Conservation (phyloP, 2,797 vertebrate species). For the Scomberomorus guttatus region DNA sequence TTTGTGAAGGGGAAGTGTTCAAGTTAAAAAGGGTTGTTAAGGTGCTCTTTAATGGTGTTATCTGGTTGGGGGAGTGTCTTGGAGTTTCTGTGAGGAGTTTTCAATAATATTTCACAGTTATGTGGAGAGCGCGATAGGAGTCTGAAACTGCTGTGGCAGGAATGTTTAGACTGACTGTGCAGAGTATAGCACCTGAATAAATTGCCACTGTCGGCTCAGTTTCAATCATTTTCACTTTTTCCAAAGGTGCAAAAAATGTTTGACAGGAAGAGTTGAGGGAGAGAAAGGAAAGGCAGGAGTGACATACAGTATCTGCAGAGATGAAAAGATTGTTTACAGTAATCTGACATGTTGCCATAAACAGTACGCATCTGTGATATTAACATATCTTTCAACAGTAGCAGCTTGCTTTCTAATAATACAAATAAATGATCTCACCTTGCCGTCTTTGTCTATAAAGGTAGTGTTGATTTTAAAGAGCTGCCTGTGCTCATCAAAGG, state of each 20-base stretch:
- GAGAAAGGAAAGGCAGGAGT: neutral
- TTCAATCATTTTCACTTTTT: slow-evolving; percentile 37
- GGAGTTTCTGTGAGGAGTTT: slow-evolving; percentile 8
- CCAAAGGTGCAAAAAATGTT: slow-evolving; percentile 3
- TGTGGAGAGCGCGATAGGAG: slow-evolving; percentile 8
- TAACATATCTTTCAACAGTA: neutral
- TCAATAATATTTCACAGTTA: slow-evolving; percentile 25
- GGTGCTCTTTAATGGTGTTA: neutral
- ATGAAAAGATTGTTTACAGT: slow-evolving; percentile 42
- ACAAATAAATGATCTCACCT: slow-evolving; percentile 1
- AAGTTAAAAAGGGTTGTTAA: too few species aligned
- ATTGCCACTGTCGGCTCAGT: slow-evolving; percentile 11
- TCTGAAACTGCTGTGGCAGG: slow-evolving; percentile 16
- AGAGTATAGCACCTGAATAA: slow-evolving; percentile 16
- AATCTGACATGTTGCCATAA: slow-evolving; percentile 31
- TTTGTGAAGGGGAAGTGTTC: neutral
- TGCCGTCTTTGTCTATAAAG: slow-evolving; percentile 2
- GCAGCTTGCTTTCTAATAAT: slow-evolving; percentile 23
- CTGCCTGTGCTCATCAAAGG: neutral
- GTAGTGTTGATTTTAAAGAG: neutral
- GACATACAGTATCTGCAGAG: slow-evolving; percentile 16
- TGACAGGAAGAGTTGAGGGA: slow-evolving; percentile 18
- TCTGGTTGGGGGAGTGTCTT: neutral
- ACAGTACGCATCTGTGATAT: slow-evolving; percentile 19
- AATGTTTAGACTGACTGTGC: slow-evolving; percentile 30